Conservation (phyloP, 2,113 vertebrate species). For the Casuarius casuarius region DNA sequence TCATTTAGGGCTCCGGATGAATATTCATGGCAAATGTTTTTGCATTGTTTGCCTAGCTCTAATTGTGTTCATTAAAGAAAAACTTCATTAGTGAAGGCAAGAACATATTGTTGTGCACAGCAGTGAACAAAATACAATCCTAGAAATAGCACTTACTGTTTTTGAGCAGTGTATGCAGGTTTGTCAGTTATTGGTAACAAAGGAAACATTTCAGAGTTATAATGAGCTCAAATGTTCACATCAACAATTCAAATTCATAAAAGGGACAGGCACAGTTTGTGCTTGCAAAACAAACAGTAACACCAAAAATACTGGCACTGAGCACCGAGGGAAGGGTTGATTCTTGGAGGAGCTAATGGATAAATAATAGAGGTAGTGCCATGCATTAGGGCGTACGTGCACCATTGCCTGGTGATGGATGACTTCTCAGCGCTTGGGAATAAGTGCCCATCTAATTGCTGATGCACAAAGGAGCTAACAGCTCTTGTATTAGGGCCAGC, state of each 20-base stretch:
- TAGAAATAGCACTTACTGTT: constrained; percentile 36
- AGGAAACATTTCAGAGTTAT: constrained; percentile 48
- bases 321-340: neutral
- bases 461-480: neutral
- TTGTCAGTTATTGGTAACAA: constrained; percentile 57
- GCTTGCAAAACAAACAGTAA: neutral
- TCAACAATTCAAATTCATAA: constrained; percentile 50
- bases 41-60: constrained; percentile 58
- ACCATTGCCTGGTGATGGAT: neutral
- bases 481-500: neutral
- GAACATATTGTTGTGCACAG: constrained; percentile 50
- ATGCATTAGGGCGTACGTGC: neutral
- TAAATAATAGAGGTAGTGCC: neutral
- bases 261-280: neutral
- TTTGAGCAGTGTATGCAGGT: neutral
- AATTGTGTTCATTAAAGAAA: constrained; percentile 67
- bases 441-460: neutral
- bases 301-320: neutral
- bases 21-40: constrained; percentile 60
- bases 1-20: constrained; percentile 26
- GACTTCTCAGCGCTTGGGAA: neutral
- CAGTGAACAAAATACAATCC: constrained; percentile 39
- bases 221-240: constrained; percentile 50
- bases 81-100: constrained; percentile 35
- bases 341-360: neutral